phyloP scores from a whole-genome alignment of 2,888 invertebrate species.

The Thumatha senex region DNA sequence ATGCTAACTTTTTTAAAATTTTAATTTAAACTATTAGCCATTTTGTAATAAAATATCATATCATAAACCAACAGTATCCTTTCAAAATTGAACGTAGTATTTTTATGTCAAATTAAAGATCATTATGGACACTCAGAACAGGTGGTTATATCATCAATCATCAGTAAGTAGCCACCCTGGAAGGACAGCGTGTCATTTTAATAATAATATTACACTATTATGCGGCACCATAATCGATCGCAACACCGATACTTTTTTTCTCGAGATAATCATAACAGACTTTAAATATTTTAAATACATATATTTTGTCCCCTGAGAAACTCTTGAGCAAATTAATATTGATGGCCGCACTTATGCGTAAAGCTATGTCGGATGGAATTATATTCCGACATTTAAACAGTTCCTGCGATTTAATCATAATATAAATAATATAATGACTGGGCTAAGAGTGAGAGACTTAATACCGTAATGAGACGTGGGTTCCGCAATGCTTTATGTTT shows the following conservation, averaged over 20 bases:
- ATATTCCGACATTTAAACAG: conserved; percentile 6
- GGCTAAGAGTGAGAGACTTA: background rate
- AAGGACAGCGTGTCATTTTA: conserved; percentile 40
- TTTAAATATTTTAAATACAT: conserved; percentile 27
- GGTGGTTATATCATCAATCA: conserved; percentile 47
- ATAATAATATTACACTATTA: conserved; percentile 43
- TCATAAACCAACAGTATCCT: conserved; percentile 20
- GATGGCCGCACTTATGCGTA: conserved; percentile 21
- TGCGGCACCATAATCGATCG: conserved; percentile 27
- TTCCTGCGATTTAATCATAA: background rate
- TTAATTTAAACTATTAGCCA: too few relatives aligned
- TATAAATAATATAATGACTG: background rate
- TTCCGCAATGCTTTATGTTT: background rate
- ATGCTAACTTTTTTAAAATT: too few relatives aligned
- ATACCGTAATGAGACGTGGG: background rate
- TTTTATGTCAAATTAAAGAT: conserved; percentile 28
- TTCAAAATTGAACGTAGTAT: conserved; percentile 14
- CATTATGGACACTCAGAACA: conserved; percentile 35
- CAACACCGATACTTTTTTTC: conserved; percentile 42
- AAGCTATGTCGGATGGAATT: conserved; percentile 2
- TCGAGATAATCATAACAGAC: conserved; percentile 32
- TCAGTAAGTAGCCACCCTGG: conserved; percentile 30
- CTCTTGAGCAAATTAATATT: conserved; percentile 23
- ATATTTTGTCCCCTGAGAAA: conserved; percentile 15
- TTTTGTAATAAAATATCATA: background rate